Evolutionary conservation across 2,797 vertebrate genomes (phyloP).

Genomic region (Rhincodon typus): DNA sequence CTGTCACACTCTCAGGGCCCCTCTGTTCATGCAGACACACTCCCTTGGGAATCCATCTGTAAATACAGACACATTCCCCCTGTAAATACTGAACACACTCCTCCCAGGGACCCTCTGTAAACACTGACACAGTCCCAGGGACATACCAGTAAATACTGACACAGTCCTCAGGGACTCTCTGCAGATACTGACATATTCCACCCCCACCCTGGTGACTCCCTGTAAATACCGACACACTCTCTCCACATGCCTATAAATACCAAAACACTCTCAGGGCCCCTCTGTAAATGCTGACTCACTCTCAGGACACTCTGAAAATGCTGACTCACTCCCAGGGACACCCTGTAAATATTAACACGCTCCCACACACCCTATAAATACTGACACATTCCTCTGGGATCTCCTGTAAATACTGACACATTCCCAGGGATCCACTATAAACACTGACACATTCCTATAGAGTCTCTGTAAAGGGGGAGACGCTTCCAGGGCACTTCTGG

Average conservation of each 20-base stretch:
- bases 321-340: neutral
- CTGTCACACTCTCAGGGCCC: neutral
- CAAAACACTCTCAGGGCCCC: neutral
- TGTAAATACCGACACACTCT: neutral
- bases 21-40: too few relatives aligned
- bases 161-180: too few relatives aligned
- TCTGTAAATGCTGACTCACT: neutral
- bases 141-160: too few relatives aligned
- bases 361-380: neutral
- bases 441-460: neutral
- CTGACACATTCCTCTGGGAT: neutral
- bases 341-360: neutral
- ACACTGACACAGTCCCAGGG: too few relatives aligned
- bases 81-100: too few relatives aligned
- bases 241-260: neutral
- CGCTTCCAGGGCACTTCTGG: neutral
- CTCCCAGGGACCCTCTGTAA: too few relatives aligned
- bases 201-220: too few relatives aligned
- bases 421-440: neutral
- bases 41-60: too few relatives aligned
- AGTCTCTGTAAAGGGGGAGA: neutral
- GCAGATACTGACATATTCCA: too few relatives aligned
- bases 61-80: too few relatives aligned
- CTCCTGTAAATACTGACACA: neutral
- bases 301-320: neutral